Percentiles rank a stretch among this genome's conserved stretches.
Conservation (phyloP, 2,797 vertebrate genomes). For the Babyrousa celebensis region DNA sequence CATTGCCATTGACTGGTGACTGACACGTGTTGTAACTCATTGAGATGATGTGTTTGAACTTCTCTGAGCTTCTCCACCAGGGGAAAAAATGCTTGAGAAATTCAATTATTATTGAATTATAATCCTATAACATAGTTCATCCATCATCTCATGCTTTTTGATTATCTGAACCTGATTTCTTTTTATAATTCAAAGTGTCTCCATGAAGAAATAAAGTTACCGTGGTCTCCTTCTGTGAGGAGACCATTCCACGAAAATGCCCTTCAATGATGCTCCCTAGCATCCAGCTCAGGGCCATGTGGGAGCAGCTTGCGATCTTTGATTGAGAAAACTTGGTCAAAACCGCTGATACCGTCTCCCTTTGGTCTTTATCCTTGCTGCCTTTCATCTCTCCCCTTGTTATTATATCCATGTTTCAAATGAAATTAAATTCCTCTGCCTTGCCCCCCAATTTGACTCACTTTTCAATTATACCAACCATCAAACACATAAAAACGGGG, state of each 20-base stretch:
- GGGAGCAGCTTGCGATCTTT: conserved; percentile 60
- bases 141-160: conserved; percentile 71
- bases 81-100: conserved; percentile 46
- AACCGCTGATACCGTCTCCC: conserved; percentile 18
- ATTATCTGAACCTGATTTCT: conserved; percentile 75
- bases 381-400: conserved; percentile 71
- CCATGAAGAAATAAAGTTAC: conserved; percentile 63
- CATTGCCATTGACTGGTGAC: neutral
- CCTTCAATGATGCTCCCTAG: conserved; percentile 38
- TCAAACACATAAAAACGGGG: neutral
- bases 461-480: conserved; percentile 60
- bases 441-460: conserved; percentile 60
- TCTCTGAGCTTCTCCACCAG: neutral
- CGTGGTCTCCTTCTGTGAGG: conserved; percentile 71
- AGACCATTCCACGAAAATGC: neutral
- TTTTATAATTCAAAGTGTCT: conserved; percentile 81
- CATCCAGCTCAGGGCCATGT: neutral
- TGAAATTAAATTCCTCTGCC: conserved; percentile 66
- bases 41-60: conserved; percentile 41
- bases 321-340: conserved; percentile 69
- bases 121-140: conserved; percentile 69
- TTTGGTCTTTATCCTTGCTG: conserved; percentile 72
- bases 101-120: conserved; percentile 79
- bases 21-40: neutral
- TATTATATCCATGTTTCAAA: conserved; percentile 67